Conservation (phyloP, 2,888 invertebrate species). For the Trissolcus brochymenae region DNA sequence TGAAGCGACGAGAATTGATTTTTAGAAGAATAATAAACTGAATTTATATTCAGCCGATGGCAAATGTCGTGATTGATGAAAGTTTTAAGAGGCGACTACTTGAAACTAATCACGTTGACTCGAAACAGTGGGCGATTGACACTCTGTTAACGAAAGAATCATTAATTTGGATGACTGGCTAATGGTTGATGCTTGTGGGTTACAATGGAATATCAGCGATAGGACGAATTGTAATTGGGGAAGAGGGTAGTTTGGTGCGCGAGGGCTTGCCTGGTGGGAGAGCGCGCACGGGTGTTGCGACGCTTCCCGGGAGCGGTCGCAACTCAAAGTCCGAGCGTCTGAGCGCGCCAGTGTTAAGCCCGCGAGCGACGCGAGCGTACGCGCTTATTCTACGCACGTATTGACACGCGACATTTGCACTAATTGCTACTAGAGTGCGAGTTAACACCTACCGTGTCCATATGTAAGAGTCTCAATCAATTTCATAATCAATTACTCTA, state of each 20-base stretch:
- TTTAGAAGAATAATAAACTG: too few relatives aligned
- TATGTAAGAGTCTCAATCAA: constrained; percentile 28
- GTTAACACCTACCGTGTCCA: constrained; percentile 23
- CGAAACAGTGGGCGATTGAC: constrained; percentile 6
- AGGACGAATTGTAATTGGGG: constrained; percentile 54
- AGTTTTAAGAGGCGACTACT: too few relatives aligned
- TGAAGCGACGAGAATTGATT: too few relatives aligned
- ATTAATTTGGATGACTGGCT: constrained; percentile 53
- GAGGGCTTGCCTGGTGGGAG: constrained; percentile 42
- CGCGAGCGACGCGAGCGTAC: constrained; percentile 75
- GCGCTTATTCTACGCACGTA: constrained; percentile 64
- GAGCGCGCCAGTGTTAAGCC: constrained; percentile 73
- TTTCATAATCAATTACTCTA: background rate
- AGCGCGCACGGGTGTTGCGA: constrained; percentile 68
- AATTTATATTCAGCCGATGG: too few relatives aligned
- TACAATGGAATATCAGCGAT: constrained; percentile 59
- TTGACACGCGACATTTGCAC: constrained; percentile 45
- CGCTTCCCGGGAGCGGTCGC: constrained; percentile 73
- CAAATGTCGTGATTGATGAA: too few relatives aligned
- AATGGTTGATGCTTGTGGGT: constrained; percentile 55
- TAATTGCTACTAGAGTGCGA: constrained; percentile 45
- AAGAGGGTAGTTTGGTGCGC: constrained; percentile 13
- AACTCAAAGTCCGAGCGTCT: constrained; percentile 72
- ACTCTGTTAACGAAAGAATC: constrained; percentile 48
- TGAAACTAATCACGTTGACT: too few relatives aligned